Evolutionary conservation across 2,888 invertebrate genomes (phyloP), one percentile per base, ranked within the genome.

Genomic region (Horisme vitalbata): DNA sequence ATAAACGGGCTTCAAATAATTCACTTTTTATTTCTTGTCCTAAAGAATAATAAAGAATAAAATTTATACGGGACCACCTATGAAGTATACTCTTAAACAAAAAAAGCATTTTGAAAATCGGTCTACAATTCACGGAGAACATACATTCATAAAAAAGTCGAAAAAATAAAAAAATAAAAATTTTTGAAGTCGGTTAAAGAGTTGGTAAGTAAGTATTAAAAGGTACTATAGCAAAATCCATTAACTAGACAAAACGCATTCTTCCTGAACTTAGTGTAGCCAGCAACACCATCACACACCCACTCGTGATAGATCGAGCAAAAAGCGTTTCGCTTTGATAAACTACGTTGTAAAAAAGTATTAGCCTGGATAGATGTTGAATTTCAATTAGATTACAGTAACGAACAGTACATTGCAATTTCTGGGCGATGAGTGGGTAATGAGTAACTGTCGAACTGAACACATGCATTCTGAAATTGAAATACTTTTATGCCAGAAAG

Each of bases 341-440:
- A 56, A 58, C 57, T 57, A 58, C 50, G 33, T 46, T 45, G 49
- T 61, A 58, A 59, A 62, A 65, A 61, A 50, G 54, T 57, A 58
- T 61, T 60, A 58, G 56, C 56, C 60, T 47, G 52, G 59, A 65
- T 63, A 54, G 52, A 52, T 30, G 47, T 12, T 47, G 63, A 62
- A 63, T 63, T 58, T 60, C 55, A 65, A 68, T 63, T 65, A 58
- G 56, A 57, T 61, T 63, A 58, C 59, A 61, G 62, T 61, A 63
- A 63, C 47, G 44, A 60, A 55, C 54, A 51, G 57, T 57, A 52
- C 21, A 50, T 54, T 52, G 33, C 20, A 51, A 57, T 48, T 34
- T 50, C 48, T 51, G 31, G 20, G 36, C n/a, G n/a, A n/a, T n/a
- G n/a, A n/a, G 49, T 50, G 47, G 41, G 45, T 28, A 35, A 12